Evolutionary conservation across 2,888 invertebrate genomes (phyloP).

Genomic region (Agelastica alni): DNA sequence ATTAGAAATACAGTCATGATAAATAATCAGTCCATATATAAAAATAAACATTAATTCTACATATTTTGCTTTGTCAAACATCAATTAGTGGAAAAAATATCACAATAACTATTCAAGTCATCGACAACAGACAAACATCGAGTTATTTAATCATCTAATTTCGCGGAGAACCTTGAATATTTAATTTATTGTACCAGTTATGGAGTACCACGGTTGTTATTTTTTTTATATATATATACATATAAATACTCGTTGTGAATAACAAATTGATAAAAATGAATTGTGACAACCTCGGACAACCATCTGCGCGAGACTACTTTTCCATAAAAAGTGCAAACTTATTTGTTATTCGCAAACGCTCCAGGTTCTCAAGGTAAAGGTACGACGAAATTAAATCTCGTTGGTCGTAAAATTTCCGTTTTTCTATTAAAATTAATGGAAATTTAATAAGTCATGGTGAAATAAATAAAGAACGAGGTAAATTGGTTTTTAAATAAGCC

Average conservation of each 20-base stretch:
- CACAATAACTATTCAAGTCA: no score
- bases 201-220: slow-evolving; percentile 10
- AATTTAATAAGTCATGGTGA: no score
- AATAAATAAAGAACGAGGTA: no score
- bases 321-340: background rate
- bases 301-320: background rate
- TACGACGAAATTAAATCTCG: background rate
- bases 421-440: background rate
- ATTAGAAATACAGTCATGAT: no score
- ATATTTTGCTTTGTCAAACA: no score
- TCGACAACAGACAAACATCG: background rate
- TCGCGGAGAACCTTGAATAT: slow-evolving; percentile 17
- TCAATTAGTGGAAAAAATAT: no score
- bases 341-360: background rate
- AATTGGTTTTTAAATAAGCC: no score
- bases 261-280: background rate
- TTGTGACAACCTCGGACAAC: background rate
- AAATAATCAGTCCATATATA: no score
- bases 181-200: slow-evolving; percentile 19
- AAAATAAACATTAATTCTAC: no score
- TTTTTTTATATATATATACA: no score
- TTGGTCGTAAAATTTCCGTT: background rate
- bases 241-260: slow-evolving; percentile 15
- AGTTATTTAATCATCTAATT: slow-evolving; percentile 14
- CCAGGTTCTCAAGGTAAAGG: slow-evolving; percentile 1